phyloP scores from a whole-genome alignment of 1,140 invertebrate species.

The Propsilocerus akamusi region DNA sequence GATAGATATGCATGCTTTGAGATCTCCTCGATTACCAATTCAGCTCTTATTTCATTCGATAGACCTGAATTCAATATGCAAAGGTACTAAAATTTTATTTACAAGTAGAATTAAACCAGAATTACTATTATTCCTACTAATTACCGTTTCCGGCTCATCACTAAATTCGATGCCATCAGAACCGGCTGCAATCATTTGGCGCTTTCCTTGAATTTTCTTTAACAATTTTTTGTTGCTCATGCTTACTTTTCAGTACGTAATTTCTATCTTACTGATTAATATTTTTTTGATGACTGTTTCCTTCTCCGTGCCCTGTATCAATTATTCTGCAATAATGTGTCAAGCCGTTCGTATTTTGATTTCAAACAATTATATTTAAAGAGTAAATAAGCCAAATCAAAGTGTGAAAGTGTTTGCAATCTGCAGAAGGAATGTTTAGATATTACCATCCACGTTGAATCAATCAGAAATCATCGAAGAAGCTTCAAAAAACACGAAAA shows the following conservation, averaged over 20 bases:
- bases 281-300: no score
- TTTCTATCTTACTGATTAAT: not conserved
- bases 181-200: not conserved
- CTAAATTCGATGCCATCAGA: not conserved
- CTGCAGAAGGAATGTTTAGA: no score
- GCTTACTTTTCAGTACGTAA: not conserved
- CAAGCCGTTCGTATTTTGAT: no score
- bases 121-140: not conserved
- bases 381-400: no score
- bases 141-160: not conserved
- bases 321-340: no score
- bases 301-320: no score
- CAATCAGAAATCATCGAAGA: no score
- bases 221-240: not conserved
- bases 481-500: no score
- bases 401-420: no score
- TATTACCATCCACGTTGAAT: no score
- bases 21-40: slow-evolving; percentile 34
- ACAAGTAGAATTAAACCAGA: not conserved
- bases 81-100: slow-evolving; percentile 22
- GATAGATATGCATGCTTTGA: slow-evolving; percentile 27
- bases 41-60: slow-evolving; percentile 44
- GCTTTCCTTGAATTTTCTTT: not conserved
- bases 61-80: slow-evolving; percentile 63
- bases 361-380: no score